These are phyloP conservation scores for Stenchaetothrips biformis DNA, from an alignment of 2,888 invertebrate species.

Conservation along the genomic window DNA sequence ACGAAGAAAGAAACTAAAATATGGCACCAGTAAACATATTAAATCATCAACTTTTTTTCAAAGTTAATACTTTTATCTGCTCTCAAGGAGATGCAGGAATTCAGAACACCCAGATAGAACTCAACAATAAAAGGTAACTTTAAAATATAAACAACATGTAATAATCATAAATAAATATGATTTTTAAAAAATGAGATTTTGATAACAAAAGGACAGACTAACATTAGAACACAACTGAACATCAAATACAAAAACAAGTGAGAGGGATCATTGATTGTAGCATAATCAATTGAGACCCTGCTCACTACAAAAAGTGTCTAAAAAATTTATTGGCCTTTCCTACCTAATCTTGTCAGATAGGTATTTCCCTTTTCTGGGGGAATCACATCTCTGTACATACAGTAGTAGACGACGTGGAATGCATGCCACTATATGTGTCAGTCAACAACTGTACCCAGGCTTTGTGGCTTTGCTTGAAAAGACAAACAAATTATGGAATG, in stretches of 20 bases:
- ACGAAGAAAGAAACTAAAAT: background rate
- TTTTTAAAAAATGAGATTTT: background rate
- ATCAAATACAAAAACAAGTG: background rate
- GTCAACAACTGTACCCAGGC: too few species aligned
- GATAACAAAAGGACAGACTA: background rate
- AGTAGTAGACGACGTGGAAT: too few species aligned
- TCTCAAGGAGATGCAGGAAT: background rate
- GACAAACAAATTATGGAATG: too few species aligned
- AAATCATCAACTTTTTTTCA: background rate
- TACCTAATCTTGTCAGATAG: too few species aligned
- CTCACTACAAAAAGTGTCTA: too few species aligned
- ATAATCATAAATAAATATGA: background rate
- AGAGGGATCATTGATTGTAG: background rate
- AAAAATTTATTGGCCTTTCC: too few species aligned
- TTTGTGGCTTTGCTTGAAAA: too few species aligned
- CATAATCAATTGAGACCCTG: too few species aligned
- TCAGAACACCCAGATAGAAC: background rate
- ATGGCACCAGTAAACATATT: background rate
- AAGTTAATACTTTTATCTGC: background rate
- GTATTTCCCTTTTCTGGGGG: too few species aligned
- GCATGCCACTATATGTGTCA: too few species aligned
- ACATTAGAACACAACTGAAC: background rate
- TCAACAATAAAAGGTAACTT: background rate
- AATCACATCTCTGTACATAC: too few species aligned
- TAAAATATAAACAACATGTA: background rate